Base-by-base conservation (phyloP, 1,140 invertebrate genomes). In the Musca domestica region DNA sequence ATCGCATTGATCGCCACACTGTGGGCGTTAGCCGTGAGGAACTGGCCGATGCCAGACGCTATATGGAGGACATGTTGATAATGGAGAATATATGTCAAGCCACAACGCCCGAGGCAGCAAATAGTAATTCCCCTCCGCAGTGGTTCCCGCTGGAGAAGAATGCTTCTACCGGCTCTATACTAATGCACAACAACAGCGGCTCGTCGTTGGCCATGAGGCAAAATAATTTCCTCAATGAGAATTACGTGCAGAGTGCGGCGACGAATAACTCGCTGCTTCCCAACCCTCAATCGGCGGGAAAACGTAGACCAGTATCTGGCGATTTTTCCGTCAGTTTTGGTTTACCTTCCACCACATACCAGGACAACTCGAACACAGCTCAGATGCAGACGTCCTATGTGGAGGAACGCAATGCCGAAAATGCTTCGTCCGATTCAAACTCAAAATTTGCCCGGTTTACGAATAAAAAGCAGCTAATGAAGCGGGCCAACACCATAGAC, bases 401-500 rank as follows among this genome's bases (percentile, higher is more conserved):
- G 6, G 64, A 64, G 23, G 49, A 47, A 47, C 12, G 20, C 20
- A 47, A 7, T 68, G 9, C 46, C 17, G 56, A 56, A 7, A 49
- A 48, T 48, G 34, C 25, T 34, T 54, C 64, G 1, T 48, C 65
- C 1, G 65, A 70, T 20, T 27, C 56, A 46, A 22, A 14, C 14
- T 56, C 34, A n/a, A 67, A 66, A 30, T 64, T 34, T 5, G 51
- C 51, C 47, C 85, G 89, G 70, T 90, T 90, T 69, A 85, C 81
- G 34, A 86, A 82, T 46, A 92, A 91, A 72, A 92, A 91, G 73
- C 83, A 88, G 3, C 88, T 90, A 71, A 92, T 94, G 86, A 94
- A 94, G 83, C 85, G 93, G 22, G 92, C 92, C 0, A 95, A 95
- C 68, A 95, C 92, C 2, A 93, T 95, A 69, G 92, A 95, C 74